Base-by-base conservation (phyloP, 2,888 invertebrate genomes). In the Leptura quadrifasciata region DNA sequence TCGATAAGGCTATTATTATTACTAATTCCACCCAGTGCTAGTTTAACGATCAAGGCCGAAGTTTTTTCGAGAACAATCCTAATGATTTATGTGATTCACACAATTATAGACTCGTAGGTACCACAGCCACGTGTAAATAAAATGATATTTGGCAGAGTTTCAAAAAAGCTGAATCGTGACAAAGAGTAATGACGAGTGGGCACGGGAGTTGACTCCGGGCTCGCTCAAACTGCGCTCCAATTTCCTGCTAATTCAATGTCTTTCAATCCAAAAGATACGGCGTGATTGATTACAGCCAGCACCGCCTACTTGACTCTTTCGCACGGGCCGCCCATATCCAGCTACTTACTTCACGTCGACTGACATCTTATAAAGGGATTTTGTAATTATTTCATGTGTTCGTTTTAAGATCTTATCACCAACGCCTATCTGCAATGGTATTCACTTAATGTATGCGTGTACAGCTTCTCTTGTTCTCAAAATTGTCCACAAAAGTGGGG, bases 191-290 rank as follows among this genome's bases (percentile, higher is more conserved):
- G 88, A 86, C 81, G 76, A 81, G 83, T 82, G 82, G 76, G 80
- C 74, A 70, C 76, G 80, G 77, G 81, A 83, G 81, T 81, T 80
- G 79, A 79, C 81, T 83, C 76, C 74, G 76, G 78, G 85, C 85
- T 82, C 83, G 85, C 82, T 84, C 82, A 84, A 83, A 84, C 84
- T 84, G 84, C 84, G 86, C 87, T 87, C 87, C 88, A 89, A 89
- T 89, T 90, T 90, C 89, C 89, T 89, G 89, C 88, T 89, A 89
- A 90, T 90, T 90, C 90, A 90, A 90, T 90, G 90, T 89, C 89
- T 90, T 90, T 90, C 90, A 90, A 90, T 90, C 89, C 88, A 83
- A 87, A 77, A 88, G 89, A 89, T 88, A 88, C 85, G 85, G 84
- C 82, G 87, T 89, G 89, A 89, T 89, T 88, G 89, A 89, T 89